A percentile compares a stretch with the other conserved stretches of the same genome.
Conservation (phyloP, 2,113 vertebrate genomes). For the Cathartes aura region DNA sequence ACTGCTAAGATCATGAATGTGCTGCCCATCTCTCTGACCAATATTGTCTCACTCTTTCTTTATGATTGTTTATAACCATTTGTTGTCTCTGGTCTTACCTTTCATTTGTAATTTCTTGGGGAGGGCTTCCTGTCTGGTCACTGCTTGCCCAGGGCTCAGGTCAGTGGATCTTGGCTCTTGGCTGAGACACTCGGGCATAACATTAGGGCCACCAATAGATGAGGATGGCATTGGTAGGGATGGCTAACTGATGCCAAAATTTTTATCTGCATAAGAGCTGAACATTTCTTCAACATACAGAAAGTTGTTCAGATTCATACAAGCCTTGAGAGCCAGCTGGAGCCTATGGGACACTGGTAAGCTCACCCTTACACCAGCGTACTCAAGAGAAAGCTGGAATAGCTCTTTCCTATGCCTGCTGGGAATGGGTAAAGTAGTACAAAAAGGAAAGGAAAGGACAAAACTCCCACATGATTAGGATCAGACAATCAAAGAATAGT, state of each 20-base stretch:
- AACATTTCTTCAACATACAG: background rate
- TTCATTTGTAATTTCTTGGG: background rate
- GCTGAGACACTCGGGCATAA: background rate
- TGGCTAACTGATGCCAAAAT: background rate
- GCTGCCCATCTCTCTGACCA: background rate
- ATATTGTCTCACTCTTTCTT: background rate
- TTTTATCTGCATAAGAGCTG: background rate
- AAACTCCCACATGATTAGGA: background rate
- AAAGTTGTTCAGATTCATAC: background rate
- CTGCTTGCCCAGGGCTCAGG: background rate
- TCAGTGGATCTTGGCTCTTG: background rate
- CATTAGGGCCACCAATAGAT: background rate
- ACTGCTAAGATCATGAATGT: background rate
- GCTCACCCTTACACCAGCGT: fast-evolving
- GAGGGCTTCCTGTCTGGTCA: background rate
- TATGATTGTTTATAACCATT: background rate
- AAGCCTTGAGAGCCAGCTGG: background rate
- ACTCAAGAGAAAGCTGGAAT: background rate
- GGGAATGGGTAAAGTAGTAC: background rate
- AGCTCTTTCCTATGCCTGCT: background rate
- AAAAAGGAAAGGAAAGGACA: background rate
- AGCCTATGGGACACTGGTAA: background rate
- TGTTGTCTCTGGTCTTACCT: background rate
- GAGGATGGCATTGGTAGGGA: background rate
- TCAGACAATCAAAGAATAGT: background rate